phyloP scores from a whole-genome alignment of 1,140 invertebrate species.

The Harpegnathos saltator region DNA sequence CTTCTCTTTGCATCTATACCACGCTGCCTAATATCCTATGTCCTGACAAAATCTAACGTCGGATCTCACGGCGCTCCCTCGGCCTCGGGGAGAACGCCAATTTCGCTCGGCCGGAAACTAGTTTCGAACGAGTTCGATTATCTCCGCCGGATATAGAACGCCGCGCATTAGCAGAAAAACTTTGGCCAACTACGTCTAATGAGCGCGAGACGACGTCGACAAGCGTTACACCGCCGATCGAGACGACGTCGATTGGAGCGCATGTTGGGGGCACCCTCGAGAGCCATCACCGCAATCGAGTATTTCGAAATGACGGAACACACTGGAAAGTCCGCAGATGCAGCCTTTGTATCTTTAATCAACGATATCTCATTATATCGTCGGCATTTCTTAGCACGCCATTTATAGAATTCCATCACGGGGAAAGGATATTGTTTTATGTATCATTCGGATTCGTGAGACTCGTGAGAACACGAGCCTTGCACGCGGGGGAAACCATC shows the following conservation, averaged over 20 bases:
- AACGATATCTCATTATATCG: too few relatives aligned
- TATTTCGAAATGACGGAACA: too few relatives aligned
- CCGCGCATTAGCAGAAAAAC: conserved; percentile 29
- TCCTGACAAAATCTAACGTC: conserved; percentile 74
- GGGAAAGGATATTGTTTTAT: too few relatives aligned
- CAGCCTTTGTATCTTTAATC: too few relatives aligned
- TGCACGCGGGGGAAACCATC: too few relatives aligned
- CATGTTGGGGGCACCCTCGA: too few relatives aligned
- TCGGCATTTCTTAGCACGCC: too few relatives aligned
- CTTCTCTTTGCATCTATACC: conserved; percentile 60
- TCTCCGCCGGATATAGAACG: conserved; percentile 46
- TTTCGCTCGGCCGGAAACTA: conserved; percentile 67
- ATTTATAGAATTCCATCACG: too few relatives aligned
- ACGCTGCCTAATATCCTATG: conserved; percentile 73
- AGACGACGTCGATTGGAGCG: neutral
- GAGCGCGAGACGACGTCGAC: conserved; percentile 5
- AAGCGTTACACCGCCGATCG: neutral
- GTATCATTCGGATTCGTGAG: too few relatives aligned
- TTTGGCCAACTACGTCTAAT: conserved; percentile 15
- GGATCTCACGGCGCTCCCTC: conserved; percentile 67
- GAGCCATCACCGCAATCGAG: too few relatives aligned
- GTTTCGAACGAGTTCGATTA: conserved; percentile 49
- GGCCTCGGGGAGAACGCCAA: conserved; percentile 62
- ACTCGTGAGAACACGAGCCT: too few relatives aligned
- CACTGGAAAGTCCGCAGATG: too few relatives aligned